phyloP scores from a whole-genome alignment of 2,113 vertebrate species.

The Rhea pennata region DNA sequence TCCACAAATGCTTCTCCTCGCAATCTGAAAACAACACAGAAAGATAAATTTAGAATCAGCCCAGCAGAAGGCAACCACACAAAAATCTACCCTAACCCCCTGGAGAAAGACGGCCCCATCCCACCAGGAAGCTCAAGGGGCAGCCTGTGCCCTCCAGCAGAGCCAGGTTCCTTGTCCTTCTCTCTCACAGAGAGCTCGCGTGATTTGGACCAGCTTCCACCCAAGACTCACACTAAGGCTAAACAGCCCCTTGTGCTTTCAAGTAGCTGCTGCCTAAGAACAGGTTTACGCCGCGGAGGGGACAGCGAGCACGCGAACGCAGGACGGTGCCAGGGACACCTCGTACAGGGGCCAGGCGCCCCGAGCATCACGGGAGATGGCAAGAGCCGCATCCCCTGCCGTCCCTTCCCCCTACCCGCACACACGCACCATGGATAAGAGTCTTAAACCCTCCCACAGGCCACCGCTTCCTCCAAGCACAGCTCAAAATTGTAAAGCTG shows the following conservation, averaged over 20 bases:
- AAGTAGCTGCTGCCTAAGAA: not conserved
- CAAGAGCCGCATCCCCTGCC: not conserved
- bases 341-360: accelerated
- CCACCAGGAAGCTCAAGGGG: accelerated
- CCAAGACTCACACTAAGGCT: accelerated
- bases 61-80: not conserved
- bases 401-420: too few species aligned
- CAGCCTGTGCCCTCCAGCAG: not conserved
- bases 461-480: not conserved
- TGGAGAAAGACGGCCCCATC: accelerated
- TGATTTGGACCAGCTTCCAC: too few species aligned
- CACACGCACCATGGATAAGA: too few species aligned
- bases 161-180: accelerated
- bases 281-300: not conserved
- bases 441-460: not conserved
- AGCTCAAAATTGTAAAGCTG: constrained; percentile 16
- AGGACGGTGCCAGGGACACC: not conserved
- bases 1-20: accelerated
- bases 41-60: not conserved
- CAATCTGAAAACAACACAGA: too few species aligned
- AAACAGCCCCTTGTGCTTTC: too few species aligned
- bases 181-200: not conserved
- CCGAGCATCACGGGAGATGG: accelerated
- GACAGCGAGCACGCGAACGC: not conserved
- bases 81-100: accelerated